Evolutionary conservation across 2,113 vertebrate species (phyloP).

Genomic region (Myodes glareolus): DNA sequence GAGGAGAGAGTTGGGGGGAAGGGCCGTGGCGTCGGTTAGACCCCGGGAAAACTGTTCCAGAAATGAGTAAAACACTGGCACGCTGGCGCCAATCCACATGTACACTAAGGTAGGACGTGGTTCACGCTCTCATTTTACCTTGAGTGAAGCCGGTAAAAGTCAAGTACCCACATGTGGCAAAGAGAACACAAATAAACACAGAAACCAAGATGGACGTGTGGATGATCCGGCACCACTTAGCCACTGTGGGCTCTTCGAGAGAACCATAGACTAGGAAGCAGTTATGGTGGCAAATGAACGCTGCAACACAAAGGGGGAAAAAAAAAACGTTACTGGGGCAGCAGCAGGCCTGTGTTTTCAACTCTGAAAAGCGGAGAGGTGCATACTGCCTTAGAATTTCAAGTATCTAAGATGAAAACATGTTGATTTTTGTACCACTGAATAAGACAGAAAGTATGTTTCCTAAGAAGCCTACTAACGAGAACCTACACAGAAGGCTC

Average conservation of each 20-base stretch:
- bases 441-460: background rate
- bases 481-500: slow-evolving; percentile 11
- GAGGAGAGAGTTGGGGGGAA: background rate
- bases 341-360: background rate
- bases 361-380: slow-evolving; percentile 28
- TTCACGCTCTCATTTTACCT: slow-evolving; percentile 86
- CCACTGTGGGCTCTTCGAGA: slow-evolving; percentile 90
- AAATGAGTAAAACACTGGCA: background rate
- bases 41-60: background rate
- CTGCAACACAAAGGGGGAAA: slow-evolving; percentile 88
- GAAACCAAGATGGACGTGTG: slow-evolving; percentile 91
- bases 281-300: slow-evolving; percentile 97
- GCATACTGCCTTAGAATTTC: slow-evolving; percentile 15
- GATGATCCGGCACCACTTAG: slow-evolving; percentile 92
- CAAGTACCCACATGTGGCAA: slow-evolving; percentile 92
- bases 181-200: slow-evolving; percentile 89
- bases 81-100: background rate
- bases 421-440: background rate
- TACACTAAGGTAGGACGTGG: background rate
- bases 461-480: background rate
- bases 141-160: slow-evolving; percentile 96
- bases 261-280: slow-evolving; percentile 96
- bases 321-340: slow-evolving; percentile 47
- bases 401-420: slow-evolving; percentile 1
- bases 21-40: background rate